Base-by-base conservation (phyloP, 2,113 vertebrate genomes). In the Perca schrenkii region DNA sequence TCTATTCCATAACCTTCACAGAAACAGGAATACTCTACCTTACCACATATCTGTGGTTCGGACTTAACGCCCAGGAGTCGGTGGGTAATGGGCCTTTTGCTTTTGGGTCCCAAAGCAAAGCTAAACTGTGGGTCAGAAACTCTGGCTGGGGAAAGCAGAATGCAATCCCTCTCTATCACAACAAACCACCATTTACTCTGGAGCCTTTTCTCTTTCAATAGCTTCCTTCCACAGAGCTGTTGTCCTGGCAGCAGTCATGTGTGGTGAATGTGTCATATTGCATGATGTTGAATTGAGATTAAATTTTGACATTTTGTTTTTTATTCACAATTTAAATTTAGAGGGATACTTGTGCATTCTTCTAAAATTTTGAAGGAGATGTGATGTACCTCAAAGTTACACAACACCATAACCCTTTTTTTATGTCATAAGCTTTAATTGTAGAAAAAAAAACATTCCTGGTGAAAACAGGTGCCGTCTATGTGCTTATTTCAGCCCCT, bases 161-260 rank as follows among this genome's bases (percentile, higher is more conserved):
- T 31, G 12, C 31, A 73, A 77, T 89, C 53, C 19, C 70, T 73
- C 73, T 85, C 88, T 58, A 88, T 84, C 69, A 82, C 21, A 16
- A 46, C 60, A 78, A 77, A 79, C 81, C 57, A 36, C 36, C 66
- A 64, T 89, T 81, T 75, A 75, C 69, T 64, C 79, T 19, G 36
- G 71, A 79, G 77, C 56, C 28, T 64, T 69, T 84, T 25, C 67
- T 77, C 70, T 65, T 68, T 82, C 77, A 79, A 72, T 46, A 25
- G 60, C 64, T 25, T 4, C 28, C 54, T 25, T 4, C 36, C 54
- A 64, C 56, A 75, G 54, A 82, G 64, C 67, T 71, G 67, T 4
- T 22, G 52, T 57, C 72, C 22, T 74, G 47, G 60, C 49, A 71
- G 28, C 54, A 74, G 47, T 61, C 62, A 68, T 11, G 22, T 47